Evolutionary conservation across 2,113 vertebrate species (phyloP).

Genomic region (Tringa solitaria): DNA sequence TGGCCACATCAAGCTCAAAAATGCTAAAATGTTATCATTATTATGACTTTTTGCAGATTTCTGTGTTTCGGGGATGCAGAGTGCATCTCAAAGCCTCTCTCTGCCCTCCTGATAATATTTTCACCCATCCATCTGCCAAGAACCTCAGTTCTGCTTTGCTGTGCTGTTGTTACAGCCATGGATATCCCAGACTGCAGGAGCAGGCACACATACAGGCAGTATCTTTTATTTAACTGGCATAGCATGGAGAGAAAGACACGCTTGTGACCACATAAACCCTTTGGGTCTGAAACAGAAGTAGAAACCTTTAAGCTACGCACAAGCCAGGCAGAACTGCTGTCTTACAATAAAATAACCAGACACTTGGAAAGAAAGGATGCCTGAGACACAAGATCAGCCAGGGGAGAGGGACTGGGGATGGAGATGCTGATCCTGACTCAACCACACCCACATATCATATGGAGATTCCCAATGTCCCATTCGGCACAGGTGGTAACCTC

Average conservation of each 20-base stretch:
- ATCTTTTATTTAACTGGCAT: not conserved
- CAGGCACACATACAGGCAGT: not conserved
- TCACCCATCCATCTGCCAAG: not conserved
- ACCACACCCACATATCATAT: not conserved
- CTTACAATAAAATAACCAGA: not conserved
- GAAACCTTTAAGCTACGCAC: not conserved
- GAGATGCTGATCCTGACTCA: not conserved
- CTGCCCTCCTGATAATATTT: not conserved
- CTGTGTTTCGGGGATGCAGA: not conserved
- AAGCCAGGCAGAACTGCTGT: not conserved
- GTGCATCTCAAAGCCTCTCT: not conserved
- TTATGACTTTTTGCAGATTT: not conserved
- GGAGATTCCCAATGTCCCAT: not conserved
- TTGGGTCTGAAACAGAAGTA: not conserved
- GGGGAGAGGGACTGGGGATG: not conserved
- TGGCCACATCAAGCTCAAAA: not conserved
- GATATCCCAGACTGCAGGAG: not conserved
- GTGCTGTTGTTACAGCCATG: not conserved
- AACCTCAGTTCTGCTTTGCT: not conserved
- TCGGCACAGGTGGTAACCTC: not conserved
- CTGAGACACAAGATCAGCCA: not conserved
- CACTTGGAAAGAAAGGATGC: not conserved
- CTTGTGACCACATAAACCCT: not conserved
- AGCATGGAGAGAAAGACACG: not conserved
- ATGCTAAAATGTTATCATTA: not conserved